Evolutionary conservation across 92 coral and sea anemone genomes (phyloP), one percentile per base, ranked within the genome.

Genomic region (Palythoa grandis): DNA sequence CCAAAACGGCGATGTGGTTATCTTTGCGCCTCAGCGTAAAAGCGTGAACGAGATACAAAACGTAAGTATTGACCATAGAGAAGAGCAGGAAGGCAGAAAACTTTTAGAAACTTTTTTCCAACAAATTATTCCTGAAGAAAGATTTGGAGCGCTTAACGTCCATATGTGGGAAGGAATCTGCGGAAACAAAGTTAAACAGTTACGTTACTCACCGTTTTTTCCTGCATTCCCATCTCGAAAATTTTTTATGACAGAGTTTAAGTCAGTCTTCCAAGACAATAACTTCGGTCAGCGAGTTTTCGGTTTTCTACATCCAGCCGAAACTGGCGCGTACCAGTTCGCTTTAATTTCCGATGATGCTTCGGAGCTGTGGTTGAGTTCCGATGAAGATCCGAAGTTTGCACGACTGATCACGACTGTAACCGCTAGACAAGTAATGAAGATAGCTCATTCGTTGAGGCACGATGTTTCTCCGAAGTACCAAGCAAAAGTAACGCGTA

Each of bases 311-410:
- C 95, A 94, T 72, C 89, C 94, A 4, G 86, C 74, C 50, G 70
- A 83, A 15, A 75, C 84, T 13, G 98, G 98, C 7, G 82, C 88
- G 23, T 88, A 94, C 82, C 95, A 94, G 80, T 94, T 94, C 84
- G 98, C 95, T 35, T 88, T 91, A 68, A 84, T 93, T 83, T 94
- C 98, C 84, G 98, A 94, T 79, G 98, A 94, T 29, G 88, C 95
- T 73, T 94, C 98, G 85, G 98, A 94, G 84, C 92, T 94, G 17
- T 94, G 98, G 98, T 89, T 94, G 40, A 94, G 98, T 74, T 76
- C 93, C 88, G 93, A 94, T 75, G 86, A 88, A 54, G 88, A 92
- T 70, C 98, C 98, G 90, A 94, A 79, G 82, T 92, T 83, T 61
- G 77, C 92, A 56, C 93, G 98, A 88, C 88, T 94, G 86, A 90